Percentiles rank a stretch among this genome's conserved stretches.
Conservation (phyloP, 2,797 vertebrate species). For the Menidia menidia region DNA sequence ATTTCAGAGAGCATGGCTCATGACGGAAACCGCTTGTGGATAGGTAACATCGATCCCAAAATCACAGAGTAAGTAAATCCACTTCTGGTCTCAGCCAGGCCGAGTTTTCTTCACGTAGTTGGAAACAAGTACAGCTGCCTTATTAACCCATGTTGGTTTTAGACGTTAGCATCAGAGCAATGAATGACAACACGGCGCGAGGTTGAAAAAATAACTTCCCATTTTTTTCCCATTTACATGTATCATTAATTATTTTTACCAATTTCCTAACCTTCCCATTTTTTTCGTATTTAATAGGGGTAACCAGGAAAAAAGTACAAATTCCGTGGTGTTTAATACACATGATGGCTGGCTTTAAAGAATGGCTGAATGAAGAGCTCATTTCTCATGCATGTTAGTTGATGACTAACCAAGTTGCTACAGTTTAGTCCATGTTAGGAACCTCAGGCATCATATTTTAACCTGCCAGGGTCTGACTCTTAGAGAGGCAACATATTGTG, state of each 20-base stretch:
- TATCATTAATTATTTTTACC: too few relatives aligned
- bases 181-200: neutral
- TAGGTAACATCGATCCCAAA: constrained; percentile 96
- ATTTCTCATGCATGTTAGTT: constrained; percentile 4
- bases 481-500: constrained; percentile 62
- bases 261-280: too few relatives aligned
- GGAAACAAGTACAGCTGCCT: neutral
- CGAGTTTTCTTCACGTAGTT: neutral
- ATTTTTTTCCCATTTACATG: too few relatives aligned
- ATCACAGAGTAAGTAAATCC: constrained; percentile 94
- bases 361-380: neutral
- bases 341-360: too few relatives aligned
- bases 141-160: neutral
- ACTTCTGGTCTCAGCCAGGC: neutral
- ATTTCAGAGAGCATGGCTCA: constrained; percentile 92
- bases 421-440: constrained; percentile 21
- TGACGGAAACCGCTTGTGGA: constrained; percentile 97
- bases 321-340: too few relatives aligned
- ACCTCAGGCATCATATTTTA: constrained; percentile 38
- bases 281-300: neutral
- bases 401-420: neutral
- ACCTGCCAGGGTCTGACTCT: constrained; percentile 42
- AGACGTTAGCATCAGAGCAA: neutral
- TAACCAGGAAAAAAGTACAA: neutral
- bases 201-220: neutral